Base-by-base conservation (phyloP, 2,113 vertebrate species). In the Menura novaehollandiae region DNA sequence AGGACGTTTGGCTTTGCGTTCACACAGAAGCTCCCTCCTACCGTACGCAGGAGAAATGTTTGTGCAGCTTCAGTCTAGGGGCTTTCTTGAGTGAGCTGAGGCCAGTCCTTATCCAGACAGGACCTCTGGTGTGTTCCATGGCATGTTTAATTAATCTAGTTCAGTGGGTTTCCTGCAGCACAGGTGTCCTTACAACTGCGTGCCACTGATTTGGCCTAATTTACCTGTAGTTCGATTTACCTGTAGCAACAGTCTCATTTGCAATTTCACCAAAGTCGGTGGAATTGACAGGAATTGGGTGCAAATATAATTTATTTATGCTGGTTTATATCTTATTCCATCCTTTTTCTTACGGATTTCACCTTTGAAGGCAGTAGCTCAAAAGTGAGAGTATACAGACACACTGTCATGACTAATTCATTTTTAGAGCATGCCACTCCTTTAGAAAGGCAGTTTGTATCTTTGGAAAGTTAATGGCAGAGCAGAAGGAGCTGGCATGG, bases 201-300 rank as follows among this genome's bases (percentile, higher is more conserved):
- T 11, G 14, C 22, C 32, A 2, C 64, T 20, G 46, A 15, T 71
- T 27, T 78, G 60, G 19, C 69, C 72, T 20, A 7, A 16, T n/a
- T n/a, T 3, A 7, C 0, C n/a, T n/a, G n/a, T n/a, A n/a, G 0
- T 43, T 78, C 19, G 1, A 24, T 60, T 77, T 33, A 19, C 8
- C 0, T 3, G 6, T 23, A 76, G 24, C 2, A 11, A 32, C 16
- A 30, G 21, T 16, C 37, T 49, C 43, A 11, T 62, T 39, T 74
- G 37, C 19, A 67, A 1, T 51, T 53, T 52, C 66, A 39, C 18
- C 22, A 10, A 3, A 68, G 35, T 49, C 60, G 3, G 39, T 71
- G 77, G 37, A 44, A 27, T 13, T 64, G 39, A 21, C 27, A 30
- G 53, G 26, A 81, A 17, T 4, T 0, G 1, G 15, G 30, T 33